Evolutionary conservation across 2,888 invertebrate genomes (phyloP).

Genomic region (Leptinotarsa rubiginosa): DNA sequence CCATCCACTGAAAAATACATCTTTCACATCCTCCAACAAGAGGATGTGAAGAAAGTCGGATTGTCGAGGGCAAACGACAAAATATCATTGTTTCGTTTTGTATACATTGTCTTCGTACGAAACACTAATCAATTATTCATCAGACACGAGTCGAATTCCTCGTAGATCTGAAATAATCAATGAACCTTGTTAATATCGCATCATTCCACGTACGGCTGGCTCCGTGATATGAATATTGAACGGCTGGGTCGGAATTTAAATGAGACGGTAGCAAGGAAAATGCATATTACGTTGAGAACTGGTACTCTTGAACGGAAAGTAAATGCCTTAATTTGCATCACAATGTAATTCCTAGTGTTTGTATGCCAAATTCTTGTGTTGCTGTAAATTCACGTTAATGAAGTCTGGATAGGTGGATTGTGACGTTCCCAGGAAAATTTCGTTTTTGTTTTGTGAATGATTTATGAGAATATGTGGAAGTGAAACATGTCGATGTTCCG

Average conservation of each 20-base stretch:
- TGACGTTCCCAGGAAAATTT: background rate
- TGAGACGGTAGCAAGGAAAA: conserved; percentile 13
- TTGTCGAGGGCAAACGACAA: background rate
- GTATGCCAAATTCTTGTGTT: conserved; percentile 15
- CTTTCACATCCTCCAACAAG: no score
- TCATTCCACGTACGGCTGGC: conserved; percentile 6
- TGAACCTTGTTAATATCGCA: conserved; percentile 25
- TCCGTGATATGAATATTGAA: conserved; percentile 13
- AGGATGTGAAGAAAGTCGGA: no score
- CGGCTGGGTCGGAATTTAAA: background rate
- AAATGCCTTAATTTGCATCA: conserved; percentile 17
- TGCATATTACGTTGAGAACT: conserved; percentile 15
- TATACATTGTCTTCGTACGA: background rate
- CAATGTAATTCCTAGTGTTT: conserved; percentile 16
- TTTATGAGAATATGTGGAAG: background rate
- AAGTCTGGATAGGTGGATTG: background rate
- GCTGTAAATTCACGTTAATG: conserved; percentile 4
- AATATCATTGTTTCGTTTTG: background rate
- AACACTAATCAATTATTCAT: conserved; percentile 1
- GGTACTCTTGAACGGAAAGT: conserved; percentile 17
- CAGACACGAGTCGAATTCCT: background rate
- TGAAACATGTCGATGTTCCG: no score
- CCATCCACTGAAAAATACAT: no score
- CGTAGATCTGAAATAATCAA: conserved; percentile 27
- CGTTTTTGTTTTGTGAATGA: background rate